Evolutionary conservation across 1,140 invertebrate species (phyloP).

Genomic region (Hyles euphorbiae): DNA sequence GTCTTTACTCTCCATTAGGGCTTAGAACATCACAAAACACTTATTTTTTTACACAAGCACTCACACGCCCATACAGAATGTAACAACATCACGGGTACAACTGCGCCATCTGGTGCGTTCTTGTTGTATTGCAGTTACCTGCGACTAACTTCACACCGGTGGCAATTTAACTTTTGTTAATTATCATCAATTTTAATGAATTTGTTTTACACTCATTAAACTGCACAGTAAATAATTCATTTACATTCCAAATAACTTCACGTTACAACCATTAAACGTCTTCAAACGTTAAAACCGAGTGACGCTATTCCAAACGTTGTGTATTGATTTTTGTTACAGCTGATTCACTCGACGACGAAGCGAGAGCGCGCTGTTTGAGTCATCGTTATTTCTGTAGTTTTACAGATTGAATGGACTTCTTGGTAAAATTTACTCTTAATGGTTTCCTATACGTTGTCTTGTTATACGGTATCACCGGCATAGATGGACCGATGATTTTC

Average conservation of each 20-base stretch:
- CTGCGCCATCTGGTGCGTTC: conserved; percentile 64
- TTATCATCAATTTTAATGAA: too few species aligned
- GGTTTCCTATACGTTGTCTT: too few species aligned
- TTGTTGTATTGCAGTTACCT: conserved; percentile 44
- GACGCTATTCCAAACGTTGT: conserved; percentile 11
- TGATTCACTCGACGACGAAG: conserved; percentile 41
- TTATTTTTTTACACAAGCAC: conserved; percentile 70
- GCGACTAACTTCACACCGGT: conserved; percentile 51
- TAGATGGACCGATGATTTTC: too few species aligned
- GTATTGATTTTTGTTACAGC: conserved; percentile 64
- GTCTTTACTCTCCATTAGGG: conserved; percentile 51
- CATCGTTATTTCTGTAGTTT: conserved; percentile 52
- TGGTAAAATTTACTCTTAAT: too few species aligned
- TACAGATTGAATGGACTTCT: conserved; percentile 1
- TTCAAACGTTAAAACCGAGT: too few species aligned
- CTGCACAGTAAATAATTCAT: too few species aligned
- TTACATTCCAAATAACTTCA: too few species aligned
- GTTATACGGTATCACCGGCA: too few species aligned
- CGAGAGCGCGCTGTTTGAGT: conserved; percentile 33
- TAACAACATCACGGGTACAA: conserved; percentile 71
- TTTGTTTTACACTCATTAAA: too few species aligned
- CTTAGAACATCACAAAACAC: conserved; percentile 68
- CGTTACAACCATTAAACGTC: too few species aligned
- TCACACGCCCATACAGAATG: conserved; percentile 71
- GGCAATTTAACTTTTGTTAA: conserved; percentile 52